Conservation (phyloP, 2,797 vertebrate species). For the Etheostoma nigrum region DNA sequence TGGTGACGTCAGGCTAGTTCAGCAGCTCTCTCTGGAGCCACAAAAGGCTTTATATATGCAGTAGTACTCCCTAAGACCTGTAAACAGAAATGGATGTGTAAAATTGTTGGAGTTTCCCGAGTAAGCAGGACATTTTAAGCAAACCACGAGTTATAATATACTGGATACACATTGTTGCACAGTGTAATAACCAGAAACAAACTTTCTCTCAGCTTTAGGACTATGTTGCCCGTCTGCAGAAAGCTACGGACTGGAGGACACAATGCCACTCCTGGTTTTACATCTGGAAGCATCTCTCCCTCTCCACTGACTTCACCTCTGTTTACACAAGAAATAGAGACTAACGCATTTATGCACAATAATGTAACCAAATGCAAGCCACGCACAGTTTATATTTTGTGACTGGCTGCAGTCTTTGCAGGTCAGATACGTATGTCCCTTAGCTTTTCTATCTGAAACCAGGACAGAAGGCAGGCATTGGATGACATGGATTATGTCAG, state of each 20-base stretch:
- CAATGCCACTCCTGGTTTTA: slow-evolving; percentile 68
- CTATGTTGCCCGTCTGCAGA: slow-evolving; percentile 64
- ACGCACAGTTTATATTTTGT: not conserved
- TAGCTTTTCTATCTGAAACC: slow-evolving; percentile 48
- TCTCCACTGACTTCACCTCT: slow-evolving; percentile 49
- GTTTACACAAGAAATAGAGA: not conserved
- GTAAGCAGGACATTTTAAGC: not conserved
- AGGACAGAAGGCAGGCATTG: slow-evolving; percentile 52
- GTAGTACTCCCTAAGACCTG: not conserved
- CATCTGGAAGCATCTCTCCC: slow-evolving; percentile 73
- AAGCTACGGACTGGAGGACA: slow-evolving; percentile 81
- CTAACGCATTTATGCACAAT: no score
- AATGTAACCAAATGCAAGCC: not conserved
- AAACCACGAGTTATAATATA: not conserved
- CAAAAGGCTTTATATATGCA: not conserved
- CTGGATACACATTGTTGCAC: not conserved
- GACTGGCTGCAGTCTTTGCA: no score
- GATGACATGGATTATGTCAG: slow-evolving; percentile 70
- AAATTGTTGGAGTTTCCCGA: not conserved
- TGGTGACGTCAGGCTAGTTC: not conserved
- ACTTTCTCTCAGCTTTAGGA: slow-evolving; percentile 8
- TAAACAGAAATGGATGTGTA: not conserved
- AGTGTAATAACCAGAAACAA: not conserved
- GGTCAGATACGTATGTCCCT: not conserved
- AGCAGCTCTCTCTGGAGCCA: not conserved